These are phyloP conservation scores for Steromphala cineraria DNA, from an alignment of 2,888 invertebrate genomes.

Conservation along the genomic window DNA sequence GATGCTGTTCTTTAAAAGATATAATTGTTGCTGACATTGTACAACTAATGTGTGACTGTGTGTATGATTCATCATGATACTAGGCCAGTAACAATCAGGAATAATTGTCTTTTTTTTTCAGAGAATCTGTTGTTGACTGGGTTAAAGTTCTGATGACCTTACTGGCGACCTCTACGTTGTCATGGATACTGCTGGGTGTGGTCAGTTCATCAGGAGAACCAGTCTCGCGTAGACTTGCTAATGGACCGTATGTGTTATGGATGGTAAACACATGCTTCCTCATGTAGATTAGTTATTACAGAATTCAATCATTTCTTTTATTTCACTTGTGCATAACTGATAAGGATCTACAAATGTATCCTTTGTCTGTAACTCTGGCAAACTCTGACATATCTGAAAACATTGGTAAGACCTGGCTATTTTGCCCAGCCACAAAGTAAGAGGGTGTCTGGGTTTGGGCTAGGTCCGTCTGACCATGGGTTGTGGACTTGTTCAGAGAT, in stretches of 20 bases:
- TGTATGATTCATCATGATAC: neutral
- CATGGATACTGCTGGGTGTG: constrained; percentile 37
- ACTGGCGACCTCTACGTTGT: constrained; percentile 31
- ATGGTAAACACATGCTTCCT: constrained; percentile 78
- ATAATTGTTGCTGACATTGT: neutral
- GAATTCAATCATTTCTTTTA: no score
- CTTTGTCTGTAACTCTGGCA: no score
- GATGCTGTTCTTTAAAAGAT: neutral
- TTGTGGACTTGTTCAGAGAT: no score
- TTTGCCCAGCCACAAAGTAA: no score
- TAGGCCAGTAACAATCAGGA: neutral
- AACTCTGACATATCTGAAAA: no score
- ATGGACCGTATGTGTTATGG: constrained; percentile 88
- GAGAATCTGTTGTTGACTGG: constrained; percentile 56
- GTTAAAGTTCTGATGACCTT: constrained; percentile 42
- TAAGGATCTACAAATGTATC: no score
- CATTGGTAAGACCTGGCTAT: no score
- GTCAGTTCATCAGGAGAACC: constrained; percentile 61
- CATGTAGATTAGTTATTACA: no score
- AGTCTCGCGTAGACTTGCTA: constrained; percentile 87
- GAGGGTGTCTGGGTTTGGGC: no score
- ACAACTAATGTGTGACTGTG: neutral
- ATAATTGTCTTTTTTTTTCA: no score
- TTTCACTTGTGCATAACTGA: no score
- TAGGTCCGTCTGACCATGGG: no score